Evolutionary conservation across 2,888 invertebrate genomes (phyloP), one percentile per base, ranked within the genome.

Genomic region (Fragum whitleyi): DNA sequence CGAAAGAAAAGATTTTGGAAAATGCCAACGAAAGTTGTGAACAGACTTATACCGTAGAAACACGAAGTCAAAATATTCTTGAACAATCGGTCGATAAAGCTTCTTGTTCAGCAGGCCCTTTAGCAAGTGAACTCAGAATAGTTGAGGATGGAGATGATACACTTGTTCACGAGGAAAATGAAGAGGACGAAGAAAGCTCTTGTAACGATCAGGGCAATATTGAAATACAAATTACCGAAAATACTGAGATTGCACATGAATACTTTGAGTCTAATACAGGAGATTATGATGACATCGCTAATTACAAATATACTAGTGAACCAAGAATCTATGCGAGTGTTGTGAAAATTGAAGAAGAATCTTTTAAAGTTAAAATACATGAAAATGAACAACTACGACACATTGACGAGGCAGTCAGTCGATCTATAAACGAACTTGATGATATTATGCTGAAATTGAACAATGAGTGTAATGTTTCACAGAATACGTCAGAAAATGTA

Each of bases 1-100:
- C 70, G 29, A 73, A 74, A 21, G 65, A 65, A 23, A 5, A 23
- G 5, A 19, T 65, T 5, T 42, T 65, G 28, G 23, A 65, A 39
- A 57, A 26, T 23, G 16, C 47, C 5, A 47, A 47, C n/a, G 47
- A 47, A 47, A n/a, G 47, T n/a, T 47, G 47, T 14, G 47, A 47
- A 47, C 47, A 47, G n/a, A 47, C 47, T 3, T 2, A n/a, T 47
- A 47, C 47, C 5, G 47, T 9, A 47, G 47, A 47, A 16, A 19
- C 47, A n/a, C 47, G 14, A 3, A 47, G 47, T 9, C 47, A 47
- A 5, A 47, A 9, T 47, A n/a, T 19, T 19, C 14, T n/a, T 47
- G 47, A n/a, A 14, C 14, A 47, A 19, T 47, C 47, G 16, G n/a
- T n/a, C 7, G n/a, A 47, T 47, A 3, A 9, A 9, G n/a, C 16